Evolutionary conservation across 1,140 invertebrate species (phyloP).

Genomic region (Nasonia giraulti): DNA sequence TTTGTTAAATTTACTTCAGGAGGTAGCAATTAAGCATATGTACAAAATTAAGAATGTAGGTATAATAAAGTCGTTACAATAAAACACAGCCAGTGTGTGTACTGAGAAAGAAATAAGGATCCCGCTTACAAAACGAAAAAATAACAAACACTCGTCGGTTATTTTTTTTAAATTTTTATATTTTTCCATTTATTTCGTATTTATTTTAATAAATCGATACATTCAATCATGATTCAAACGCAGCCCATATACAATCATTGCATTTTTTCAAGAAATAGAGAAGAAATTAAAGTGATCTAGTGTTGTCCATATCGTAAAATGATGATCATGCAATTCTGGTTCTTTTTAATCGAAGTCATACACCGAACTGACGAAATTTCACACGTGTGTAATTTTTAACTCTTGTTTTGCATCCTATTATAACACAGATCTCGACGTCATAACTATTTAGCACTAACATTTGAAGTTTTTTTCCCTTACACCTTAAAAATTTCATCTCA

Average conservation of each 20-base stretch:
- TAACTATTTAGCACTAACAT: conserved; percentile 27
- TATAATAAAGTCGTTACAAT: no score
- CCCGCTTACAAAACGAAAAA: background rate
- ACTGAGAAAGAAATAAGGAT: no score
- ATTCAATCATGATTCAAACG: conserved; percentile 72
- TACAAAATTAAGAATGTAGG: no score
- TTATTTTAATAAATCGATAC: conserved; percentile 71
- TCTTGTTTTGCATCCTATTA: conserved; percentile 7
- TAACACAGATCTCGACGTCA: conserved; percentile 11
- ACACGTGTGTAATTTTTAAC: background rate
- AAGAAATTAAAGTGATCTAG: conserved; percentile 30
- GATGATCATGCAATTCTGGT: conserved; percentile 11
- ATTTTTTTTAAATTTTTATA: conserved; percentile 54
- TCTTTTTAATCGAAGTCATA: background rate
- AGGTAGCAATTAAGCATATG: no score
- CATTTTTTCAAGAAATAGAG: conserved; percentile 68
- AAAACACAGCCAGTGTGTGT: no score
- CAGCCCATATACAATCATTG: conserved; percentile 74
- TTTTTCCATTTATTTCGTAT: conserved; percentile 68
- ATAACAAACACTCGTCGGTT: background rate
- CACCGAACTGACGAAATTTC: conserved; percentile 33
- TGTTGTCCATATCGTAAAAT: conserved; percentile 20
- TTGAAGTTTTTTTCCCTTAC: conserved; percentile 3
- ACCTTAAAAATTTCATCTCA: conserved; percentile 22
- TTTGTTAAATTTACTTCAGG: no score